phyloP scores from a whole-genome alignment of 2,888 invertebrate species.

The Altica lythri region DNA sequence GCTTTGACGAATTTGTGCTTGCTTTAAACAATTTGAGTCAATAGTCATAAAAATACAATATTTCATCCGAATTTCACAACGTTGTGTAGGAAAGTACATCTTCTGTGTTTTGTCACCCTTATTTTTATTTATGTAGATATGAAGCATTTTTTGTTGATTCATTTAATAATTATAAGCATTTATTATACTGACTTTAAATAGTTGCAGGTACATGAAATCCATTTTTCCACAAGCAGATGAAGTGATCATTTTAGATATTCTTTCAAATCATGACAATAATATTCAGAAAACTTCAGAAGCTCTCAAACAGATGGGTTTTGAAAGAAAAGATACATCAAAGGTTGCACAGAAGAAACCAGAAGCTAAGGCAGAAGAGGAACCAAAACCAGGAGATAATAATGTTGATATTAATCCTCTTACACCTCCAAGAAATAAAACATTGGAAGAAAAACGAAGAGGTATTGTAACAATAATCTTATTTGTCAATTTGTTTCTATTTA shows the following conservation, averaged over 20 bases:
- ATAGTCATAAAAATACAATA: no score
- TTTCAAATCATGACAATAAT: conserved; percentile 87
- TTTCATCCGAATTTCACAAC: no score
- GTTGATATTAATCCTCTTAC: conserved; percentile 57
- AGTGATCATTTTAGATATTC: conserved; percentile 79
- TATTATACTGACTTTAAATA: conserved; percentile 36
- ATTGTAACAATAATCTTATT: conserved; percentile 27
- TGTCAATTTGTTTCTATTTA: no score
- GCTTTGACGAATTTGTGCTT: conserved; percentile 18
- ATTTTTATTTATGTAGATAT: neutral
- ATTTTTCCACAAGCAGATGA: conserved; percentile 91
- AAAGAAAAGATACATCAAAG: conserved; percentile 71
- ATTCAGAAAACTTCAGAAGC: conserved; percentile 87
- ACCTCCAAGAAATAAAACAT: conserved; percentile 66
- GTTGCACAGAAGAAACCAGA: conserved; percentile 59
- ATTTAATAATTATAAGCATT: neutral
- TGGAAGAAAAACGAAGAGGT: conserved; percentile 74
- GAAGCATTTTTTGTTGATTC: neutral
- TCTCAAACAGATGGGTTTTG: conserved; percentile 79
- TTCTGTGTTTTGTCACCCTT: neutral
- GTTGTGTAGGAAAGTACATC: no score
- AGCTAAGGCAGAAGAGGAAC: conserved; percentile 49
- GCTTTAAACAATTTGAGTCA: no score
- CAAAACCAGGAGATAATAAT: conserved; percentile 32
- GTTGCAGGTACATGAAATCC: conserved; percentile 83